Conservation (phyloP, 2,113 vertebrate genomes). For the Poicephalus gulielmi region DNA sequence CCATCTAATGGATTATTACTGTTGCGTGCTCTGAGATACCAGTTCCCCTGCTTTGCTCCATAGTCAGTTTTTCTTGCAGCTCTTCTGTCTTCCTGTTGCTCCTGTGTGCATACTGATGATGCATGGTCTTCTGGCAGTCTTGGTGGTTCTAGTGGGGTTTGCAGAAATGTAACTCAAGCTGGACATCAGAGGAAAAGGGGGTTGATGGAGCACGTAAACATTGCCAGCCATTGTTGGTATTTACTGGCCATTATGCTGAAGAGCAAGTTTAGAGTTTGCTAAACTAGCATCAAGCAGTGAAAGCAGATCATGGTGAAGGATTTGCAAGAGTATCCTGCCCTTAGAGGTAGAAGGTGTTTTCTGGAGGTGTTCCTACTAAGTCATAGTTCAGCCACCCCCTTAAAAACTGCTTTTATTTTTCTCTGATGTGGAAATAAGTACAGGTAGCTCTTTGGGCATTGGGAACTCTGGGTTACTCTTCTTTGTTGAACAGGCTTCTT, state of each 20-base stretch:
- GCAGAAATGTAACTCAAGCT: not conserved
- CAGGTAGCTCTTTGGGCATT: not conserved
- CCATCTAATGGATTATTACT: rapidly evolving
- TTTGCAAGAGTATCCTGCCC: not conserved
- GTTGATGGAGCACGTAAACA: not conserved
- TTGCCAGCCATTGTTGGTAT: rapidly evolving
- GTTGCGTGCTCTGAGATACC: no score
- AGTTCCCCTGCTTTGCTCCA: rapidly evolving
- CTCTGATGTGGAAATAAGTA: not conserved
- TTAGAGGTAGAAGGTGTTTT: not conserved
- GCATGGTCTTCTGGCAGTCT: no score
- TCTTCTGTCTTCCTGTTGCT: not conserved
- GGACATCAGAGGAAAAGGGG: not conserved
- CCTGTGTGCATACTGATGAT: not conserved
- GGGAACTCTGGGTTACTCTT: not conserved
- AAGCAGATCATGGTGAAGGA: not conserved
- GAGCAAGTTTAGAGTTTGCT: not conserved
- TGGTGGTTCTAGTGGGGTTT: rapidly evolving
- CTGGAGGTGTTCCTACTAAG: not conserved
- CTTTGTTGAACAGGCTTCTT: not conserved
- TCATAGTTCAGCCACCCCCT: not conserved
- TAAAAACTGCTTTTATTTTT: not conserved
- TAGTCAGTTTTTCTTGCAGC: not conserved
- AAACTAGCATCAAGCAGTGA: not conserved
- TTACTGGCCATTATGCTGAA: rapidly evolving